A percentile compares a stretch with the other conserved stretches of the same genome.
These are phyloP conservation scores for Cephus rjabovi DNA, from an alignment of 2,888 invertebrate genomes.

Conservation along the genomic window DNA sequence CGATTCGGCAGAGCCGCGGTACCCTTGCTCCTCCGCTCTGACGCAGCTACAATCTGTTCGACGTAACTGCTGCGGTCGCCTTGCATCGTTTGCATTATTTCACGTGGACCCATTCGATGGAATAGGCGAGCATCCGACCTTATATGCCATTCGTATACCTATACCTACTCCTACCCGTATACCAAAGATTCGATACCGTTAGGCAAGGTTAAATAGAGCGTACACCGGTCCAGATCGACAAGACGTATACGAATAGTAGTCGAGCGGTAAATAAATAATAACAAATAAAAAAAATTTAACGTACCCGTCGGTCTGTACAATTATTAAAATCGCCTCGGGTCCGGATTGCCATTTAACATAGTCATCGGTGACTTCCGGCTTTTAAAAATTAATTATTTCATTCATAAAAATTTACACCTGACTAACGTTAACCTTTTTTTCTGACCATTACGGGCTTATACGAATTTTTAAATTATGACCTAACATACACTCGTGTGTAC, in stretches of 20 bases:
- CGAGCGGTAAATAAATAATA: background rate
- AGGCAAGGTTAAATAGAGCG: background rate
- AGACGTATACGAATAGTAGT: background rate
- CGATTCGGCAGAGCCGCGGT: conserved; percentile 9
- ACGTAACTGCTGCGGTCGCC: conserved; percentile 22
- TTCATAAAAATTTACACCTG: background rate
- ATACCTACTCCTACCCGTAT: background rate
- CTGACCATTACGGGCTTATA: background rate
- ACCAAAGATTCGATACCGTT: background rate
- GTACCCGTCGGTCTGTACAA: background rate
- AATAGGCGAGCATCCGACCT: conserved; percentile 26
- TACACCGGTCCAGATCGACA: background rate
- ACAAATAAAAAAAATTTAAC: background rate
- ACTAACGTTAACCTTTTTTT: background rate
- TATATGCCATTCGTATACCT: too few species aligned
- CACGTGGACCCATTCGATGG: conserved; percentile 10
- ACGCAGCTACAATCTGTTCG: background rate
- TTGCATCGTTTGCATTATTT: conserved; percentile 44
- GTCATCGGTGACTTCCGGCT: background rate
- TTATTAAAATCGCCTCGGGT: background rate
- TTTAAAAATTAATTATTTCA: background rate
- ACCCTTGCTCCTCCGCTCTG: conserved; percentile 14
- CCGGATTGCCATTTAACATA: background rate
- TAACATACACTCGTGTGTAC: background rate
- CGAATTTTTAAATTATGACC: background rate